phyloP scores from a whole-genome alignment of 2,113 vertebrate species.

The Nyctereutes procyonoides region DNA sequence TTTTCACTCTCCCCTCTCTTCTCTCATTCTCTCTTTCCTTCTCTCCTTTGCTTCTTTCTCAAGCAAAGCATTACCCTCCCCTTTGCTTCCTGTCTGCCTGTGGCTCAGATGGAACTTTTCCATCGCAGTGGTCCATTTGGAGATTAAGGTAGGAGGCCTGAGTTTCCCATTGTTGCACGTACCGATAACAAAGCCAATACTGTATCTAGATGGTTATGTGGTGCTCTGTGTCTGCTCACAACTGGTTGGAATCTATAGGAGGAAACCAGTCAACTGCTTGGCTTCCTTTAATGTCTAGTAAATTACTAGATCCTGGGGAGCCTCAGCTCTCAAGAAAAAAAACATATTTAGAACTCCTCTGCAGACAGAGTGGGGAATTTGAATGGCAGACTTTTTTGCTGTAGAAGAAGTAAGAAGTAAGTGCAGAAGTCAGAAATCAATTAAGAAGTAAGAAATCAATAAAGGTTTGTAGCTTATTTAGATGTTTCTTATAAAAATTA shows the following conservation, averaged over 20 bases:
- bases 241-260: not conserved
- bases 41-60: not conserved
- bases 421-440: not conserved
- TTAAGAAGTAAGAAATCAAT: not conserved
- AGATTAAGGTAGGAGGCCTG: not conserved
- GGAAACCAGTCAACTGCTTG: not conserved
- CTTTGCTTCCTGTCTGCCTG: not conserved
- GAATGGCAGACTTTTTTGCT: not conserved
- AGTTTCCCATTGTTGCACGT: not conserved
- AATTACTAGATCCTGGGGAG: not conserved
- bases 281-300: not conserved
- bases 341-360: not conserved
- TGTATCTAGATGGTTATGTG: not conserved
- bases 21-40: not conserved
- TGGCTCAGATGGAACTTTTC: not conserved
- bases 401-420: not conserved
- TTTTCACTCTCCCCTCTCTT: not conserved
- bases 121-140: not conserved
- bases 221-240: not conserved
- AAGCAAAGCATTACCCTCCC: not conserved
- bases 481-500: slow-evolving; percentile 31
- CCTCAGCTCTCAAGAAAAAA: not conserved
- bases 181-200: not conserved
- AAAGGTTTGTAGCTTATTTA: not conserved
- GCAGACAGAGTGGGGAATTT: not conserved